Percentiles rank a stretch among this genome's conserved stretches.
Conservation (phyloP, 2,113 vertebrate genomes). For the Anhinga rufa region DNA sequence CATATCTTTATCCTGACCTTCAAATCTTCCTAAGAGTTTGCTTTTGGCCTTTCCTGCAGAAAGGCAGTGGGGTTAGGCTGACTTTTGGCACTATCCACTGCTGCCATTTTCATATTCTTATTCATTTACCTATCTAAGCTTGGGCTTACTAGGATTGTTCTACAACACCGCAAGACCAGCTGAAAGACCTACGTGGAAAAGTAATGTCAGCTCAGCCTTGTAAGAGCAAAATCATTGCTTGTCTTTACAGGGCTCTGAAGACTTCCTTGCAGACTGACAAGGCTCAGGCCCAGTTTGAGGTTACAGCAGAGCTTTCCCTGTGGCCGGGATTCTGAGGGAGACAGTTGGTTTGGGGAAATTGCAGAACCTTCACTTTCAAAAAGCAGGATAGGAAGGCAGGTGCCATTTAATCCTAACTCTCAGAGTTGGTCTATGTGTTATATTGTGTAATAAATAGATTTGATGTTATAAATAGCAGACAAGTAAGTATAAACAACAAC, state of each 20-base stretch:
- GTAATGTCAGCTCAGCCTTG: not conserved
- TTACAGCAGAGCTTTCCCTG: not conserved
- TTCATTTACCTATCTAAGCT: not conserved
- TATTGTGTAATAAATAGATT: not conserved
- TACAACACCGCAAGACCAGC: not conserved
- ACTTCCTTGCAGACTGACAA: not conserved
- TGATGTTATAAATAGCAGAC: not conserved
- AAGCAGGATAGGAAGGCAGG: not conserved
- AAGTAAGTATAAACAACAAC: not conserved
- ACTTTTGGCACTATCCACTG: not conserved
- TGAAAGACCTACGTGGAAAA: not conserved
- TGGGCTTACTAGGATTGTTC: not conserved
- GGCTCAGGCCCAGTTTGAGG: not conserved
- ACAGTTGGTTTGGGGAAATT: not conserved
- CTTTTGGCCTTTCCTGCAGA: not conserved
- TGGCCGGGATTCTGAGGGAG: not conserved
- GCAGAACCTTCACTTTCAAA: not conserved
- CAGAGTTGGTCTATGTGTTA: not conserved
- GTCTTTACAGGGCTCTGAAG: not conserved
- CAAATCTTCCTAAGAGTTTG: not conserved
- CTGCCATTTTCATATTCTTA: not conserved
- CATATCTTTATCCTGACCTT: not conserved
- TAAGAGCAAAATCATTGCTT: not conserved
- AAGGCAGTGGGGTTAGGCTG: not conserved
- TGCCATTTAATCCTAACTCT: not conserved